phyloP scores from a whole-genome alignment of 2,113 vertebrate genomes.

The Pachypanchax playfairii region DNA sequence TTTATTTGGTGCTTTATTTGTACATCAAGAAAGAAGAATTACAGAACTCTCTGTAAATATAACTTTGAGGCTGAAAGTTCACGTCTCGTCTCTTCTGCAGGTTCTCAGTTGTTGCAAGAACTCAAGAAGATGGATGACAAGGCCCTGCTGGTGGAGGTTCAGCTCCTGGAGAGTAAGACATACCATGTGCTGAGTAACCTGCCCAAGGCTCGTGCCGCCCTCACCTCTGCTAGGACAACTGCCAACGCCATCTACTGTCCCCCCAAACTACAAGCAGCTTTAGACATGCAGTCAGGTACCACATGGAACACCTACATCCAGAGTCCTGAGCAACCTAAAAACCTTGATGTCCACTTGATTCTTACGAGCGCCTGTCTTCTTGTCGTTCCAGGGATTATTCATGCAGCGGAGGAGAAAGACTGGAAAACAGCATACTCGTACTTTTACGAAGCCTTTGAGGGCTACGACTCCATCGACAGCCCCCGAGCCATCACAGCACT shows the following conservation, averaged over 20 bases:
- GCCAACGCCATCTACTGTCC: constrained; percentile 99
- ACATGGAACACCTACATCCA: not conserved
- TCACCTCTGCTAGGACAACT: constrained; percentile 97
- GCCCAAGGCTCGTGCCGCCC: constrained; percentile 96
- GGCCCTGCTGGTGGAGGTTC: constrained; percentile 96
- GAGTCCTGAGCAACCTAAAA: not conserved
- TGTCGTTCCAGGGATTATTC: constrained; percentile 89
- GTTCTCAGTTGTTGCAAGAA: constrained; percentile 92
- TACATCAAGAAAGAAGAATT: too few species aligned
- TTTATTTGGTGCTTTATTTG: too few species aligned
- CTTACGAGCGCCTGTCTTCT: not conserved
- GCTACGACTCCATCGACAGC: constrained; percentile 95
- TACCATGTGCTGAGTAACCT: constrained; percentile 98
- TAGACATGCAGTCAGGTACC: constrained; percentile 98
- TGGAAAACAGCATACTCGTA: constrained; percentile 99
- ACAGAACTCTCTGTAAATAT: too few species aligned
- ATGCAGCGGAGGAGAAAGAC: constrained; percentile 98
- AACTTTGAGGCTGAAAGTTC: too few species aligned
- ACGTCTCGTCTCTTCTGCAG: too few species aligned
- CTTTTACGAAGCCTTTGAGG: constrained; percentile 98
- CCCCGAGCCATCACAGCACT: constrained; percentile 94
- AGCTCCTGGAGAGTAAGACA: constrained; percentile 97
- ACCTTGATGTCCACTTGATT: not conserved
- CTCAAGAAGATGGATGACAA: constrained; percentile 99
- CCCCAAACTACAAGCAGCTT: constrained; percentile 95